Evolutionary conservation across 2,888 invertebrate genomes (phyloP), one percentile per base, ranked within the genome.

Genomic region (Uropetala carovei): DNA sequence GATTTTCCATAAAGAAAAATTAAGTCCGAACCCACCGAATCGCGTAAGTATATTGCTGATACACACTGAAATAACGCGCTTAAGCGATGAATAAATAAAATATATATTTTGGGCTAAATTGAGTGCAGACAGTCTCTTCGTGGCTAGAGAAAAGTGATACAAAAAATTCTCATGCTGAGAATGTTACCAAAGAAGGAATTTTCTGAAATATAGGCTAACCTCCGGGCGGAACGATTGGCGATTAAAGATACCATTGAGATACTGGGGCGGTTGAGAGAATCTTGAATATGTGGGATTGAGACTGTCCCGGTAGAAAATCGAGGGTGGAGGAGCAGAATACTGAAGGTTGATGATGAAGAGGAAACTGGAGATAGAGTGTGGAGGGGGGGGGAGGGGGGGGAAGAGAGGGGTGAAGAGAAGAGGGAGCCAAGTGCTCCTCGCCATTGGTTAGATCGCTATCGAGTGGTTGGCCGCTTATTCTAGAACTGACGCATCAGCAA

Each of bases 391-490:
- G 64, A 10, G 11, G 64, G 64, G 64, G 13, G 0, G 64, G 7
- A 16, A n/a, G 64, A 0, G 0, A n/a, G 18, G 16, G 64, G 16
- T 16, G 16, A 3, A 7, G 18, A 1, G 9, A 27, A 18, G 75
- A 22, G 11, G 75, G 22, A 27, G 75, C 10, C 13, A 22, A 68
- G 75, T 22, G 75, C 11, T 22, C 75, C 75, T 75, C 75, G 5
- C 43, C 43, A 43, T 43, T 43, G 75, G 68, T 68, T 68, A 68
- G 68, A 75, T 75, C 27, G 75, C 27, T 27, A 75, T 75, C 75
- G 75, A 22, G 75, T 22, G 75, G n/a, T 75, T 27, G 22, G 22
- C 75, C 18, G 75, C 75, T 75, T 75, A 75, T 75, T 75, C 75
- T 75, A 75, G 75, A 75, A 27, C 75, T 13, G 75, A 22, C 22